Percentiles rank a stretch among this genome's conserved stretches.
Conservation (phyloP, 2,888 invertebrate species). For the Stegana nigrithorax region DNA sequence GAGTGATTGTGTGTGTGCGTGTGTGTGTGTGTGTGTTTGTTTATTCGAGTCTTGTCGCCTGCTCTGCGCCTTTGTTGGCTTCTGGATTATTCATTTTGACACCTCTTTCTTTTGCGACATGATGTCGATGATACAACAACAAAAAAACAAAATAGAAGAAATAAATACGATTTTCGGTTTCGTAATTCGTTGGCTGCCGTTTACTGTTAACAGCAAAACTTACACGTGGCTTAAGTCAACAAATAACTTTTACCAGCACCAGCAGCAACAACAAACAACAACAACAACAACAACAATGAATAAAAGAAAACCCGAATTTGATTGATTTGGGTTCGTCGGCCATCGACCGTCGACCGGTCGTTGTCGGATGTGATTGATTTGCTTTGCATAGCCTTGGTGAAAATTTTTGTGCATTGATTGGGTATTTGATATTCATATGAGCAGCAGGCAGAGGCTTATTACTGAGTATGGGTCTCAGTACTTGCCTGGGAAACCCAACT, state of each 20-base stretch:
- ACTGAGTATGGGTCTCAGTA: too few species aligned
- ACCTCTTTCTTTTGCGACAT: neutral
- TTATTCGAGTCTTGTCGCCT: conserved; percentile 21
- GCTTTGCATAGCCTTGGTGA: neutral
- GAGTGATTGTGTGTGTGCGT: conserved; percentile 23
- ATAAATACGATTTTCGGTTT: neutral
- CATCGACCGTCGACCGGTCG: too few species aligned
- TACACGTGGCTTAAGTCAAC: conserved; percentile 16
- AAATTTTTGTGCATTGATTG: neutral
- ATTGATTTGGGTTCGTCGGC: conserved; percentile 15
- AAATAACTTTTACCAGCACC: neutral
- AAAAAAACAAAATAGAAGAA: too few species aligned
- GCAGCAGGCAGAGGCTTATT: too few species aligned
- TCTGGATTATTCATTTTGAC: conserved; percentile 11
- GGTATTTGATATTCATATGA: conserved; percentile 4
- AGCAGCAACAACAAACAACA: neutral
- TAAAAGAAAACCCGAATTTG: conserved; percentile 4
- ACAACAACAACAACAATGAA: neutral
- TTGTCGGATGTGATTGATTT: conserved; percentile 15
- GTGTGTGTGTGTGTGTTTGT: conserved; percentile 8
- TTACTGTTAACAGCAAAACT: neutral
- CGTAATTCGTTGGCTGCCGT: neutral
- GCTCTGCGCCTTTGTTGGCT: neutral
- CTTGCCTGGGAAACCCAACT: too few species aligned
- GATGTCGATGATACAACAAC: too few species aligned